phyloP scores from a whole-genome alignment of 2,888 invertebrate genomes.

The Unio delphinus region DNA sequence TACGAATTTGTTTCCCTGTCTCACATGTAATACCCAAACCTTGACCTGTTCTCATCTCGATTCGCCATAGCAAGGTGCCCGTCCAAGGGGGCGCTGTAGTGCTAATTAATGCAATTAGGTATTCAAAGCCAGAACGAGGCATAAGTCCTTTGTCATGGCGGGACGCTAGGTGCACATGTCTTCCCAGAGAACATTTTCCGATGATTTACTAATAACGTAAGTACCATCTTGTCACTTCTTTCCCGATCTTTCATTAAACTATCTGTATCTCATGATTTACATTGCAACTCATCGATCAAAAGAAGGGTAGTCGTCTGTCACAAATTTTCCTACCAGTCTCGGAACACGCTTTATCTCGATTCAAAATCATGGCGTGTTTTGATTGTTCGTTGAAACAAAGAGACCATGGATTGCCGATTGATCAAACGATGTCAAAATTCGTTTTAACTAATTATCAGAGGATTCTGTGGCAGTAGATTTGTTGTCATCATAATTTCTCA shows the following conservation, averaged over 20 bases:
- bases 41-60: no score
- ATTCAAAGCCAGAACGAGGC: slow-evolving; percentile 61
- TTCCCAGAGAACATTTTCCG: slow-evolving; percentile 44
- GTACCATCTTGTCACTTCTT: slow-evolving; percentile 21
- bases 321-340: slow-evolving; percentile 15
- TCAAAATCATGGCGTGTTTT: slow-evolving; percentile 42
- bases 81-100: slow-evolving; percentile 49
- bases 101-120: slow-evolving; percentile 59
- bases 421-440: background rate
- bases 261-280: slow-evolving; percentile 1
- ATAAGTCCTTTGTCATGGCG: slow-evolving; percentile 61
- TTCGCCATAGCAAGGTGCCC: slow-evolving; percentile 31
- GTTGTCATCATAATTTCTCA: slow-evolving; percentile 1
- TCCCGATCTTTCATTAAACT: background rate
- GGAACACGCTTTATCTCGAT: slow-evolving; percentile 24
- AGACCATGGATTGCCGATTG: slow-evolving; percentile 2
- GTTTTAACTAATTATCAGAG: no score
- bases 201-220: slow-evolving; percentile 43
- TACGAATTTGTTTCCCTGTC: no score
- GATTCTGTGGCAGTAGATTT: background rate
- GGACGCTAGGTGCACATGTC: slow-evolving; percentile 62
- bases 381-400: slow-evolving; percentile 25
- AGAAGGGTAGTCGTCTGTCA: slow-evolving; percentile 19
- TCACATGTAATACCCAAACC: no score
- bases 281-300: slow-evolving; percentile 18